Conservation (phyloP, 2,888 invertebrate genomes). For the Cyclophora albipunctata region DNA sequence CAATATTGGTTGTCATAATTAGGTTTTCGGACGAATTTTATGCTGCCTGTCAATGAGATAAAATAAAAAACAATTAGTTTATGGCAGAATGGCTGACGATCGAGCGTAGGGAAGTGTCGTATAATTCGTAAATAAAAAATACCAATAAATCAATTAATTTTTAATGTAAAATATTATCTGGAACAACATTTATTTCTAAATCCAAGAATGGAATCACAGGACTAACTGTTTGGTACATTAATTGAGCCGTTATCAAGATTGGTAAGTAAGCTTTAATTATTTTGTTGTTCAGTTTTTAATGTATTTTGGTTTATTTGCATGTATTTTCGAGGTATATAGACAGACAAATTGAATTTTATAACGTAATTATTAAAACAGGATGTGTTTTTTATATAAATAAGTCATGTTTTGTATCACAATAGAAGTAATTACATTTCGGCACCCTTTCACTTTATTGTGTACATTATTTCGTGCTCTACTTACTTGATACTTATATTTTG, state of each 20-base stretch:
- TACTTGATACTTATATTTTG: constrained; percentile 45
- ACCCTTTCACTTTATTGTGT: constrained; percentile 73
- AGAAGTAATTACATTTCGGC: constrained; percentile 40
- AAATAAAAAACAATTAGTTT: constrained; percentile 16
- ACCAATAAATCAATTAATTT: constrained; percentile 35
- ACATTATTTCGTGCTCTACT: constrained; percentile 72
- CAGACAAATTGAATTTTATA: neutral
- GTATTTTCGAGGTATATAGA: neutral
- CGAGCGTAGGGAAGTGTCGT: constrained; percentile 47
- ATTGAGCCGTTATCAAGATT: constrained; percentile 44
- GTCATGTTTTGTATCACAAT: constrained; percentile 20
- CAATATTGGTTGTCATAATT: too few relatives aligned
- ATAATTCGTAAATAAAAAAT: constrained; percentile 46
- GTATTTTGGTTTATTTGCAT: constrained; percentile 26
- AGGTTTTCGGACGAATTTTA: too few relatives aligned
- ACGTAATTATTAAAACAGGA: constrained; percentile 1
- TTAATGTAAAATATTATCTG: constrained; percentile 31
- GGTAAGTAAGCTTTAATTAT: constrained; percentile 37
- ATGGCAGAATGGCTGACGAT: constrained; percentile 58
- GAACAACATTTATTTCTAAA: too few relatives aligned
- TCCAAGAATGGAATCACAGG: constrained; percentile 47
- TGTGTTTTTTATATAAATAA: constrained; percentile 11
- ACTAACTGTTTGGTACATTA: constrained; percentile 40
- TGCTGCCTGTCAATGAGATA: too few relatives aligned
- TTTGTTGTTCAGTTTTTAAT: constrained; percentile 27